A percentile compares a stretch with the other conserved stretches of the same genome.
These are phyloP conservation scores for Rhinoptilus africanus DNA, from an alignment of 2,113 vertebrate species.

Conservation along the genomic window DNA sequence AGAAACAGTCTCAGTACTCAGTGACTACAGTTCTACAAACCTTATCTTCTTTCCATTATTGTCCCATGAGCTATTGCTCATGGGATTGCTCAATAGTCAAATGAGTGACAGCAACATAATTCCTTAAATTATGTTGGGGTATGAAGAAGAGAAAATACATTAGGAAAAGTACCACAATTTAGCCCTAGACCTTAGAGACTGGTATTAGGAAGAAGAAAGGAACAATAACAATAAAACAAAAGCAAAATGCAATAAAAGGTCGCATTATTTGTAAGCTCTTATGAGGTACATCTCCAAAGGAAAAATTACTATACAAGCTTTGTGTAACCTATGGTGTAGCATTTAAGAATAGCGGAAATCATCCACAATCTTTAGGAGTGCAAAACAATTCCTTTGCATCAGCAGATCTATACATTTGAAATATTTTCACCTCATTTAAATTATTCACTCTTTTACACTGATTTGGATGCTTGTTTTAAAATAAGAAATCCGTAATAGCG, in stretches of 20 bases:
- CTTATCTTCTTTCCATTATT: background rate
- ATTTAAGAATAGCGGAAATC: background rate
- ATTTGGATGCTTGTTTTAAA: background rate
- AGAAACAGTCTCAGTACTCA: background rate
- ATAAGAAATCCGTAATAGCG: background rate
- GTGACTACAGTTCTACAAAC: background rate
- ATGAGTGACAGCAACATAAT: background rate
- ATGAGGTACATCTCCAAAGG: background rate
- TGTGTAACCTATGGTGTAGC: fast-evolving
- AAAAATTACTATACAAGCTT: background rate
- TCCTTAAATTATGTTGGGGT: background rate
- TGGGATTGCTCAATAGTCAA: background rate
- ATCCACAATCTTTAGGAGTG: background rate
- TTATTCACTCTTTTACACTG: background rate
- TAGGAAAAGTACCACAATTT: background rate
- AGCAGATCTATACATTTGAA: background rate
- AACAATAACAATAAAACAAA: background rate
- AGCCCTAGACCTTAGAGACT: background rate
- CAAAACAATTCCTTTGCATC: background rate
- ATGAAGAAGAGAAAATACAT: background rate
- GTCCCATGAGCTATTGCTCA: background rate
- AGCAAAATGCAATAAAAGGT: background rate
- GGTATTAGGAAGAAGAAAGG: background rate
- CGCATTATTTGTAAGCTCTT: background rate
- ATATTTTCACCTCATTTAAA: background rate